Evolutionary conservation across 2,888 invertebrate species (phyloP).

Genomic region (Nephrocerus scutellatus): DNA sequence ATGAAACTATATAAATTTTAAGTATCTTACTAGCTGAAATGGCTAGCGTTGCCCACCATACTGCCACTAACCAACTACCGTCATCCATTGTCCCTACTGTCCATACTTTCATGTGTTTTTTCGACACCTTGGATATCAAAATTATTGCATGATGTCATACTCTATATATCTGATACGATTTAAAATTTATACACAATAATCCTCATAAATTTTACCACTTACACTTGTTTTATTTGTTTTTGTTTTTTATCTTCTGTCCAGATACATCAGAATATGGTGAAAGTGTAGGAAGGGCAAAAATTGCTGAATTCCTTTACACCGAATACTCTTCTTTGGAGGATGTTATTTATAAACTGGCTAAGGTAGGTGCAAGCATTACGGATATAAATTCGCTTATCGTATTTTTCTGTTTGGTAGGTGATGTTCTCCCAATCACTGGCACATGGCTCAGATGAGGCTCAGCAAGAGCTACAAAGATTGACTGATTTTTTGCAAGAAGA

Average conservation of each 20-base stretch:
- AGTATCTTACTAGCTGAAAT: no score
- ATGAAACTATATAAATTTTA: no score
- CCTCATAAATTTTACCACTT: no score
- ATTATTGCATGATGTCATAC: no score
- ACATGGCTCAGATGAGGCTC: constrained; percentile 61
- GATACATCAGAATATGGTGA: constrained; percentile 57
- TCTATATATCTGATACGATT: no score
- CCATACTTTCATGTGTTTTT: no score
- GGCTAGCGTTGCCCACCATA: no score
- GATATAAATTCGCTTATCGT: not conserved
- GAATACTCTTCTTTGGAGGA: constrained; percentile 67
- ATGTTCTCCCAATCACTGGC: constrained; percentile 71
- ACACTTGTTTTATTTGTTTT: no score
- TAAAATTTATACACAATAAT: no score
- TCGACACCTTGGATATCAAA: no score
- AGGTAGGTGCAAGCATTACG: constrained; percentile 48
- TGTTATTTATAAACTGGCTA: constrained; percentile 72
- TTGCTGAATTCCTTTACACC: constrained; percentile 65
- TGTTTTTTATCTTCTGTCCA: constrained; percentile 20
- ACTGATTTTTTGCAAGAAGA: constrained; percentile 67
- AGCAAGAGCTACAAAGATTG: constrained; percentile 66
- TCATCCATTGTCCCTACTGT: no score
- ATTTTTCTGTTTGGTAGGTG: constrained; percentile 47
- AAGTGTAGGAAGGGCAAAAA: constrained; percentile 59
- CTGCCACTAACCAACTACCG: no score